A percentile compares a stretch with the other conserved stretches of the same genome.
Evolutionary conservation across 2,797 vertebrate genomes (phyloP).

Genomic region (Bovichtus variegatus): DNA sequence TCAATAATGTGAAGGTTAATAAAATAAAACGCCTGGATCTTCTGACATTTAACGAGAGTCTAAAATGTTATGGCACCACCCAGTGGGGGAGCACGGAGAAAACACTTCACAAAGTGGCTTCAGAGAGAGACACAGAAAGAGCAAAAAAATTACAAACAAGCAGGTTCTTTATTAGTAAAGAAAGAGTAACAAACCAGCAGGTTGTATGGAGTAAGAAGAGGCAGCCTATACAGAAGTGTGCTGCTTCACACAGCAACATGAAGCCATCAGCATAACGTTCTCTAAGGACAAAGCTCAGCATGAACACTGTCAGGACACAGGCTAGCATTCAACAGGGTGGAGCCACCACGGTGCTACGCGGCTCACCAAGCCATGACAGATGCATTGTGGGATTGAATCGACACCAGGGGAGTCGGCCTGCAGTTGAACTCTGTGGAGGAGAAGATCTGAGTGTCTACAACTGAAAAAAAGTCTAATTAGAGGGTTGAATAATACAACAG

Average conservation of each 20-base stretch:
- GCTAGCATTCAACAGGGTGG: constrained; percentile 18
- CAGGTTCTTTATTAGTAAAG: constrained; percentile 72
- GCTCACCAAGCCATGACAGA: constrained; percentile 27
- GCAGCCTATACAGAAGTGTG: constrained; percentile 30
- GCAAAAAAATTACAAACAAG: constrained; percentile 51
- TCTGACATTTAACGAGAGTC: background rate
- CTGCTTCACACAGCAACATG: constrained; percentile 27
- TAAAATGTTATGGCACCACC: background rate
- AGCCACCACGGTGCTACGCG: constrained; percentile 22
- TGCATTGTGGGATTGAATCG: constrained; percentile 36
- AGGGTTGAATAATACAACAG: background rate
- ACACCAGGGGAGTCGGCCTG: background rate
- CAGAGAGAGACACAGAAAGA: background rate
- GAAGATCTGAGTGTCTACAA: background rate
- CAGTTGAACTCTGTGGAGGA: constrained; percentile 11
- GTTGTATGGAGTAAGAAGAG: constrained; percentile 45
- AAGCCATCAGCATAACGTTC: constrained; percentile 34
- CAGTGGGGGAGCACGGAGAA: background rate
- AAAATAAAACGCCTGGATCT: too few relatives aligned
- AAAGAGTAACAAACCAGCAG: constrained; percentile 69
- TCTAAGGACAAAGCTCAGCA: constrained; percentile 47
- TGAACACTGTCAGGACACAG: constrained; percentile 28
- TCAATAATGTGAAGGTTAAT: too few relatives aligned
- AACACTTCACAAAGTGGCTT: background rate
- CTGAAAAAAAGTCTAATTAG: background rate